Percentiles rank a stretch among this genome's conserved stretches.
Conservation (phyloP, 1,140 invertebrate genomes). For the Cotesia typhae region DNA sequence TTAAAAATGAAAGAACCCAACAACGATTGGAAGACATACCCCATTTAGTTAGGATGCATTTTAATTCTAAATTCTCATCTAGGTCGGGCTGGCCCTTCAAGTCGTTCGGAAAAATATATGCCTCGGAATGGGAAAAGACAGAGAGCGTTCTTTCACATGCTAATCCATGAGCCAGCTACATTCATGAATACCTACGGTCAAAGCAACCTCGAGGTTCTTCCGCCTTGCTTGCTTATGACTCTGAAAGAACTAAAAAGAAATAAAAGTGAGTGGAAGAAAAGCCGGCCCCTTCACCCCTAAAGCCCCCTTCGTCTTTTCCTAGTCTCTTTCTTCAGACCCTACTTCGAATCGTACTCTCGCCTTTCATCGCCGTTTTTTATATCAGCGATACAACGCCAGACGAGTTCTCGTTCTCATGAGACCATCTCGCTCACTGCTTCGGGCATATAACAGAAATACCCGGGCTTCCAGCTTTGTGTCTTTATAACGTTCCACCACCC, state of each 20-base stretch:
- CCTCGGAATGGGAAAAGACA: not conserved
- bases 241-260: not conserved
- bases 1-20: not conserved
- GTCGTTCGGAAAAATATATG: constrained; percentile 26
- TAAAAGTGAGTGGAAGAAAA: not conserved
- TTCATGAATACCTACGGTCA: constrained; percentile 62
- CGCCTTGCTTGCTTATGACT: constrained; percentile 38
- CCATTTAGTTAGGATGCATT: constrained; percentile 28
- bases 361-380: constrained; percentile 4
- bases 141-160: constrained; percentile 62
- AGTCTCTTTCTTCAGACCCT: constrained; percentile 26
- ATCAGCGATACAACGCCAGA: not conserved
- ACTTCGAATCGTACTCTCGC: constrained; percentile 4
- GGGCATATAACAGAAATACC: constrained; percentile 51
- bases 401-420: constrained; percentile 23
- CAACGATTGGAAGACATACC: not conserved
- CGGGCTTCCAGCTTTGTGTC: constrained; percentile 56
- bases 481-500: constrained; percentile 52
- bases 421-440: constrained; percentile 15
- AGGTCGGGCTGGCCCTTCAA: constrained; percentile 3
- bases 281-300: constrained; percentile 28
- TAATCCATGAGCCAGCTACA: constrained; percentile 56
- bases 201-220: constrained; percentile 46
- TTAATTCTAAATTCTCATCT: not conserved
- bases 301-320: not conserved